A percentile compares a stretch with the other conserved stretches of the same genome.
Conservation (phyloP, 2,888 invertebrate species). For the Drosophila infuscata region DNA sequence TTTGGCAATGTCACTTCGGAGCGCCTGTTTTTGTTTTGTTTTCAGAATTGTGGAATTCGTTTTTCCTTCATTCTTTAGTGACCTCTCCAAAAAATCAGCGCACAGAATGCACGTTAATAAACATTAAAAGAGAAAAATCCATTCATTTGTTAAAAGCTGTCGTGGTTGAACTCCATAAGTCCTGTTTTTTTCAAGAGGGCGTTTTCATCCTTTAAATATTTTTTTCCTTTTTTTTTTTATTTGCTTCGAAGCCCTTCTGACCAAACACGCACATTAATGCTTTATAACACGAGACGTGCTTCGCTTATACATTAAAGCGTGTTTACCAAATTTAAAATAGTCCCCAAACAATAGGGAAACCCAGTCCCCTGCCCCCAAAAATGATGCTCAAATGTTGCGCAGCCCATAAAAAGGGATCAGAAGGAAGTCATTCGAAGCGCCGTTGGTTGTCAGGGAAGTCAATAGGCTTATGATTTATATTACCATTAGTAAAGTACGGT, state of each 20-base stretch:
- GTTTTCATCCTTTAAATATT: slow-evolving; percentile 9
- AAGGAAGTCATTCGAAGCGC: slow-evolving; percentile 50
- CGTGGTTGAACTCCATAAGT: neutral
- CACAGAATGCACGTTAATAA: slow-evolving; percentile 14
- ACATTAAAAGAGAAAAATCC: slow-evolving; percentile 12
- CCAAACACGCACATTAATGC: slow-evolving; percentile 67
- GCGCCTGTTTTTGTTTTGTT: neutral
- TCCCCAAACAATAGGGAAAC: slow-evolving; percentile 12
- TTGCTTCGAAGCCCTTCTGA: slow-evolving; percentile 40
- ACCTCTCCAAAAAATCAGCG: slow-evolving; percentile 22
- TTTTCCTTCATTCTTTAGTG: neutral
- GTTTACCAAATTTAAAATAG: slow-evolving; percentile 50
- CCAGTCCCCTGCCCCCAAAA: slow-evolving; percentile 4
- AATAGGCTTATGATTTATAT: slow-evolving; percentile 79
- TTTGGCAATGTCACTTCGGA: neutral
- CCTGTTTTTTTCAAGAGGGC: slow-evolving; percentile 2
- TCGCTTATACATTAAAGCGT: slow-evolving; percentile 50
- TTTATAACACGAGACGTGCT: slow-evolving; percentile 61
- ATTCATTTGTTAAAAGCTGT: slow-evolving; percentile 38
- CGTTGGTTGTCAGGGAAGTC: slow-evolving; percentile 51
- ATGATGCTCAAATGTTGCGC: slow-evolving; percentile 61
- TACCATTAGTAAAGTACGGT: slow-evolving; percentile 66
- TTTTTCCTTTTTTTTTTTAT: slow-evolving; percentile 23
- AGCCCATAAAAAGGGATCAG: slow-evolving; percentile 76
- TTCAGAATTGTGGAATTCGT: slow-evolving; percentile 4